Conservation (phyloP, 2,113 vertebrate genomes). For the Phaetusa simplex region DNA sequence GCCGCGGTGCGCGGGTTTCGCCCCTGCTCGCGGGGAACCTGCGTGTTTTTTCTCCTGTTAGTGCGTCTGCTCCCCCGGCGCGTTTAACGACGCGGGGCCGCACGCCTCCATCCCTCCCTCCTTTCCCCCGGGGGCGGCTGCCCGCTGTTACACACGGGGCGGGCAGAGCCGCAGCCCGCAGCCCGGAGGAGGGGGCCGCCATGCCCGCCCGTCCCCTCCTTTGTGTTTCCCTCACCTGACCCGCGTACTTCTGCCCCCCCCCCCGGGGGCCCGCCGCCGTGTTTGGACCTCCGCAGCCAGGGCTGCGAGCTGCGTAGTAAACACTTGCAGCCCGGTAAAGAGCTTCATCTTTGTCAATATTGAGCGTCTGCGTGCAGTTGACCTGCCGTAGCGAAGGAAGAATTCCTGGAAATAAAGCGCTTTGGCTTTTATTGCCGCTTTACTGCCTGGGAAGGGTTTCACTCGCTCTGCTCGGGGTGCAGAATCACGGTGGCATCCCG, state of each 20-base stretch:
- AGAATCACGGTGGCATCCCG: neutral
- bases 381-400: neutral
- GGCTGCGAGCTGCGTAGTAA: constrained; percentile 33
- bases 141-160: neutral
- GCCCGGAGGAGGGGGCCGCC: neutral
- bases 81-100: neutral
- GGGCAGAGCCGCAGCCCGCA: neutral
- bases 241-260: neutral
- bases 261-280: neutral
- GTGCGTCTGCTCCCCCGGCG: neutral
- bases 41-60: constrained; percentile 37
- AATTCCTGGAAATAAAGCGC: constrained; percentile 35
- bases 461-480: neutral
- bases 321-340: neutral
- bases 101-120: neutral
- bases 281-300: neutral
- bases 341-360: constrained; percentile 21
- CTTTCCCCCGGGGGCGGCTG: neutral
- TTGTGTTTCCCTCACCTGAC: neutral
- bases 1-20: constrained; percentile 56
- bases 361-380: neutral
- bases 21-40: constrained; percentile 48
- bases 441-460: neutral
- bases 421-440: neutral
- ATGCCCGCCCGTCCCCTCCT: neutral